Percentiles rank a stretch among this genome's conserved stretches.
Conservation (phyloP, 2,113 vertebrate species). For the Dasyprocta punctata region DNA sequence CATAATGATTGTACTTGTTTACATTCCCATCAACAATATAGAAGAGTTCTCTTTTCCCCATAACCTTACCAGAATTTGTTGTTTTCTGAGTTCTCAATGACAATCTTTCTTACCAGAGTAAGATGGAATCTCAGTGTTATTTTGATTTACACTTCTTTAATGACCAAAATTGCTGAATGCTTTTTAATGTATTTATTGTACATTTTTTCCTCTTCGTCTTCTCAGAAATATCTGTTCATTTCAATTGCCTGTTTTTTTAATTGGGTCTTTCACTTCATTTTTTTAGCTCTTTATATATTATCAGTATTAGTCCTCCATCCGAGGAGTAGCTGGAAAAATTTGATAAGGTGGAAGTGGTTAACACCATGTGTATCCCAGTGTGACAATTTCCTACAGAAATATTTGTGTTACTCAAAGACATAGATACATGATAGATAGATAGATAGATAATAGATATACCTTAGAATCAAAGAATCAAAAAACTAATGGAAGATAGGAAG, state of each 20-base stretch:
- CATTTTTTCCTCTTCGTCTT: not conserved
- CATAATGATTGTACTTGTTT: not conserved
- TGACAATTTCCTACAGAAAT: not conserved
- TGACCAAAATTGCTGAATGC: not conserved
- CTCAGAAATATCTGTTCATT: not conserved
- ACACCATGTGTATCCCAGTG: not conserved
- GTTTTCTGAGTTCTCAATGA: not conserved
- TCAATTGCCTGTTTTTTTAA: not conserved
- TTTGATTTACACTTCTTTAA: not conserved
- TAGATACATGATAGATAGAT: not conserved
- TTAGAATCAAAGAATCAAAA: not conserved
- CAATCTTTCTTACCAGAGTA: not conserved
- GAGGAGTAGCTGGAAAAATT: not conserved
- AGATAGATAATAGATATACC: not conserved
- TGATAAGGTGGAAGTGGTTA: not conserved
- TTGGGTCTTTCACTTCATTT: not conserved
- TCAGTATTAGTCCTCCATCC: too few species aligned
- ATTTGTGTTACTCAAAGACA: not conserved
- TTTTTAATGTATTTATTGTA: not conserved
- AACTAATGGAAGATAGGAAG: not conserved
- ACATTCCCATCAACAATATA: not conserved
- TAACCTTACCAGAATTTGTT: not conserved
- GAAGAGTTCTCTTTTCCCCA: not conserved
- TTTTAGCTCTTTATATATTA: not conserved
- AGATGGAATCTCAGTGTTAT: not conserved